phyloP scores from a whole-genome alignment of 2,113 vertebrate genomes.

The Bungarus multicinctus region DNA sequence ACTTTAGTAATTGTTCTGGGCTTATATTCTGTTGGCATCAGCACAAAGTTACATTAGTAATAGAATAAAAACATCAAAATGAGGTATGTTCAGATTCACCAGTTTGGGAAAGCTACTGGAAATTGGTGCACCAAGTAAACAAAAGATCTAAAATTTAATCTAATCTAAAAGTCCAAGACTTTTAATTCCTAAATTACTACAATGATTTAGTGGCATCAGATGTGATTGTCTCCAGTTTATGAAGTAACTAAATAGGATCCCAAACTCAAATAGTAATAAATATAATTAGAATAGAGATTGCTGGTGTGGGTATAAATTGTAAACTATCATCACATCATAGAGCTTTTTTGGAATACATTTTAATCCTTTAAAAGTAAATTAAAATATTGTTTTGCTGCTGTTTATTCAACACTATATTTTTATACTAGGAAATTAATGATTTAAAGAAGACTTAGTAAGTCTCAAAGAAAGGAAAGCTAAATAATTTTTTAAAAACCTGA shows the following conservation, averaged over 20 bases:
- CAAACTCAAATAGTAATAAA: background rate
- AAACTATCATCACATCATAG: background rate
- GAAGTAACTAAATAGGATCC: background rate
- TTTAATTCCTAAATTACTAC: background rate
- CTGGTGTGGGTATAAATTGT: background rate
- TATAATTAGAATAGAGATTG: background rate
- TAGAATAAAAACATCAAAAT: background rate
- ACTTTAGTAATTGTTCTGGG: background rate
- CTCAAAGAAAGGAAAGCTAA: background rate
- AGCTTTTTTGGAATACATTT: background rate
- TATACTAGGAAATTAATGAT: background rate
- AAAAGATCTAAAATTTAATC: background rate
- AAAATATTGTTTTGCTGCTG: background rate
- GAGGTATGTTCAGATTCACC: background rate
- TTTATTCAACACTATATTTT: background rate
- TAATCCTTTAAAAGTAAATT: constrained; percentile 2
- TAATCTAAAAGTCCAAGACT: background rate
- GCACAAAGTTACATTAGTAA: background rate
- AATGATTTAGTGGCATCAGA: background rate
- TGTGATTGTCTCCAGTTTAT: background rate
- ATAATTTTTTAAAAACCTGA: background rate
- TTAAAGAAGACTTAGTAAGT: constrained; percentile 19
- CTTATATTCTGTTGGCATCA: background rate
- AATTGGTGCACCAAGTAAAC: background rate
- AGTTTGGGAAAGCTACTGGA: background rate